phyloP scores from a whole-genome alignment of 2,797 vertebrate genomes.

The Scyliorhinus canicula region DNA sequence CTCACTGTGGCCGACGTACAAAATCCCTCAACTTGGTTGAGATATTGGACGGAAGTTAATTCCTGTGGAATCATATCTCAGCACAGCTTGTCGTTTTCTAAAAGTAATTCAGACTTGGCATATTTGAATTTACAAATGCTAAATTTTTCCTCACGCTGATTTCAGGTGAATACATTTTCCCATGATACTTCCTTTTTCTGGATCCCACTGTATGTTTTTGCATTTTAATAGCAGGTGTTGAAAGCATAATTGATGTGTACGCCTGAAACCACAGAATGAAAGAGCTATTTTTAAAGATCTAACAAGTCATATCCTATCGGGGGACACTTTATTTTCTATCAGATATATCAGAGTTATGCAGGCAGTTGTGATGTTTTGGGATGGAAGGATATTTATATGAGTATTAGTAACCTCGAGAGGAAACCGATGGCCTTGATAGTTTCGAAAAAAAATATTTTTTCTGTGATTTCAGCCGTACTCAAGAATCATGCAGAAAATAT shows the following conservation, averaged over 20 bases:
- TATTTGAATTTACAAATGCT: neutral
- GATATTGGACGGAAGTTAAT: neutral
- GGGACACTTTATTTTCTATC: neutral
- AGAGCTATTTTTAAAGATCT: neutral
- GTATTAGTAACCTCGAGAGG: neutral
- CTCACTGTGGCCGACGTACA: neutral
- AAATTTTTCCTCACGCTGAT: neutral
- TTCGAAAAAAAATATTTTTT: neutral
- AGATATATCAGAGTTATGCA: neutral
- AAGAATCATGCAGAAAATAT: neutral
- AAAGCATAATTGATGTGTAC: neutral
- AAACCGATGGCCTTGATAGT: neutral
- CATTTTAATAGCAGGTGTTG: neutral
- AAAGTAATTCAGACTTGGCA: neutral
- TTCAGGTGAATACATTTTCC: slow-evolving; percentile 6
- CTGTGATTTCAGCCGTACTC: neutral
- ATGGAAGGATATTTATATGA: neutral
- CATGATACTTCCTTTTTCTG: neutral
- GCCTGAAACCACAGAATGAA: neutral
- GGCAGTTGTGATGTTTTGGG: neutral
- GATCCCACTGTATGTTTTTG: neutral
- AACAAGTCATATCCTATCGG: neutral
- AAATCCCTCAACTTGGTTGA: neutral
- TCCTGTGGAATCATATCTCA: neutral
- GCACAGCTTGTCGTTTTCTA: neutral